Conservation (phyloP, 2,888 invertebrate genomes). For the Rotaria magnacalcarata region DNA sequence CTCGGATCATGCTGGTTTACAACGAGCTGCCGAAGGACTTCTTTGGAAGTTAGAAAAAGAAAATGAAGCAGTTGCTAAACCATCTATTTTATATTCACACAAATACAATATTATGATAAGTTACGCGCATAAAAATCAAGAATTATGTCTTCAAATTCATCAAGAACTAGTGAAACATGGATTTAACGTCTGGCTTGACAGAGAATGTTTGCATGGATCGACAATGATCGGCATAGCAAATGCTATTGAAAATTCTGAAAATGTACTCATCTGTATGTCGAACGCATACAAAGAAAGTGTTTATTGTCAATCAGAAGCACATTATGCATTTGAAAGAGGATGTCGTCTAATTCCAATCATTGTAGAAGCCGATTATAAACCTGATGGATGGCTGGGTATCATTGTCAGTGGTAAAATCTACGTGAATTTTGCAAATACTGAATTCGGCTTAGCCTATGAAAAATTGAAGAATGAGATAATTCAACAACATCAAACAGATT, state of each 20-base stretch:
- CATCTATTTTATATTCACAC: not conserved
- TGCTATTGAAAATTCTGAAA: not conserved
- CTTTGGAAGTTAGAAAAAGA: constrained; percentile 16
- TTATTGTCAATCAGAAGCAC: not conserved
- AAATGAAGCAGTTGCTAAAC: not conserved
- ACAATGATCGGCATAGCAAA: not conserved
- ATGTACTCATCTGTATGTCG: constrained; percentile 16
- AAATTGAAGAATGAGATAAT: not conserved
- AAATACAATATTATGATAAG: constrained; percentile 21
- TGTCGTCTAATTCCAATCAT: too few species aligned
- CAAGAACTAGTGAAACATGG: not conserved
- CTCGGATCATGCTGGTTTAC: not conserved
- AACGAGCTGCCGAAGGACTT: not conserved
- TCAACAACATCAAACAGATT: not conserved
- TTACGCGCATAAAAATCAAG: not conserved
- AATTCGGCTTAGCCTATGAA: not conserved
- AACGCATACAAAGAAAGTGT: constrained; percentile 22
- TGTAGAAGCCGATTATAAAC: too few species aligned
- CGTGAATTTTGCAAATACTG: not conserved
- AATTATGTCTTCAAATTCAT: constrained; percentile 15
- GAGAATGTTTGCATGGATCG: not conserved
- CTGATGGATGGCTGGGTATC: not conserved
- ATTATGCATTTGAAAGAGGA: too few species aligned
- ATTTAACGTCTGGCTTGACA: not conserved
- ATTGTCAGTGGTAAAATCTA: not conserved